Conservation (phyloP, 1,140 invertebrate species). For the Lepidostoma basale region DNA sequence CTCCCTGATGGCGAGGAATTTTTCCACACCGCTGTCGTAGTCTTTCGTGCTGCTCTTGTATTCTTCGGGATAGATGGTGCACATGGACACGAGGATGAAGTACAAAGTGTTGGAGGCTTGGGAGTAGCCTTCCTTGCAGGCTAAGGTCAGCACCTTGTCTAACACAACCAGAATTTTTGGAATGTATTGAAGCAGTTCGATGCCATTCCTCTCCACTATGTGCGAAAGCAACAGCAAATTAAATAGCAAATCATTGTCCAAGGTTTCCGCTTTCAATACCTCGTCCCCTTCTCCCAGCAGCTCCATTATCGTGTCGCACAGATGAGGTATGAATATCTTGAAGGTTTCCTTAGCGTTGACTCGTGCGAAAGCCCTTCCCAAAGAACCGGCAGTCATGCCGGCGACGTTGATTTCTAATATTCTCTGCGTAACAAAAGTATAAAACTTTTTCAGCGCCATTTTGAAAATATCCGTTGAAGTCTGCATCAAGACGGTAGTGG, state of each 20-base stretch:
- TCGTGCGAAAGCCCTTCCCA: conserved; percentile 73
- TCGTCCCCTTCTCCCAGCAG: conserved; percentile 64
- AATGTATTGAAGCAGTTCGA: conserved; percentile 66
- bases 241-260: conserved; percentile 82
- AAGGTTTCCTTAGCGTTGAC: conserved; percentile 72
- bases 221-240: conserved; percentile 77
- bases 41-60: conserved; percentile 67
- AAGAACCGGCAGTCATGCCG: conserved; percentile 74
- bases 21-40: conserved; percentile 67
- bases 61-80: conserved; percentile 65
- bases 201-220: conserved; percentile 69
- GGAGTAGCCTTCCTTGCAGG: conserved; percentile 66
- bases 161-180: conserved; percentile 66
- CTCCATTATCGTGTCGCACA: conserved; percentile 67
- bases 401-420: conserved; percentile 84
- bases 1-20: conserved; percentile 80
- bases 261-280: conserved; percentile 69
- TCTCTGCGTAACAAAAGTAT: conserved; percentile 72
- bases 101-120: conserved; percentile 60
- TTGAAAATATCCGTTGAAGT: conserved; percentile 64
- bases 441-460: conserved; percentile 75
- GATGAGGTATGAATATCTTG: conserved; percentile 72
- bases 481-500: conserved; percentile 67
- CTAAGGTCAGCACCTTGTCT: conserved; percentile 67
- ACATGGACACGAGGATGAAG: conserved; percentile 51